Evolutionary conservation across 2,113 vertebrate genomes (phyloP).

Genomic region (Grus americana): DNA sequence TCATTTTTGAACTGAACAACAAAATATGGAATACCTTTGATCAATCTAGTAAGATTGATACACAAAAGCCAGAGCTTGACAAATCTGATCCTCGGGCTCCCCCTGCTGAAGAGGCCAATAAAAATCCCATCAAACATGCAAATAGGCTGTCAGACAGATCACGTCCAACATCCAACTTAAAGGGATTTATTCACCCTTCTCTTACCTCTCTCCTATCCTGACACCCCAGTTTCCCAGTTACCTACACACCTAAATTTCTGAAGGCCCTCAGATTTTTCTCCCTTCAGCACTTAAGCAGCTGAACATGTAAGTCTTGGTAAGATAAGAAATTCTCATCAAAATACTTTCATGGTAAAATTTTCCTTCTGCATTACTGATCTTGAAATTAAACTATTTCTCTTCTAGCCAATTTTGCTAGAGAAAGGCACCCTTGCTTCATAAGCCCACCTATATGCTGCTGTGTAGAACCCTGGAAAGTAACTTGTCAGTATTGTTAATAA

Average conservation of each 20-base stretch:
- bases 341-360: not conserved
- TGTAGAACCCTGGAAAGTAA: not conserved
- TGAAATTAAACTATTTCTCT: not conserved
- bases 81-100: constrained; percentile 56
- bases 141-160: not conserved
- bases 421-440: not conserved
- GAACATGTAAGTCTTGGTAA: not conserved
- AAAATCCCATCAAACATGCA: not conserved
- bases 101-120: constrained; percentile 46
- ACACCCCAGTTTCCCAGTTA: not conserved
- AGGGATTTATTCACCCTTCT: not conserved
- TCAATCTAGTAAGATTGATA: fast-evolving
- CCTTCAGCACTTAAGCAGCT: not conserved
- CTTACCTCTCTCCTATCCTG: not conserved
- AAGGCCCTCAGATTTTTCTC: not conserved
- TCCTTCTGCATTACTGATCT: not conserved
- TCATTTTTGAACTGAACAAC: not conserved
- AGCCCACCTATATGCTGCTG: not conserved
- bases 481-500: not conserved
- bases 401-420: not conserved
- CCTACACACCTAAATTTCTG: not conserved
- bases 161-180: fast-evolving
- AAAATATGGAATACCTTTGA: fast-evolving
- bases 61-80: not conserved
- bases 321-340: not conserved